phyloP scores from a whole-genome alignment of 2,888 invertebrate species.

The Pristionchus fissidentatus region DNA sequence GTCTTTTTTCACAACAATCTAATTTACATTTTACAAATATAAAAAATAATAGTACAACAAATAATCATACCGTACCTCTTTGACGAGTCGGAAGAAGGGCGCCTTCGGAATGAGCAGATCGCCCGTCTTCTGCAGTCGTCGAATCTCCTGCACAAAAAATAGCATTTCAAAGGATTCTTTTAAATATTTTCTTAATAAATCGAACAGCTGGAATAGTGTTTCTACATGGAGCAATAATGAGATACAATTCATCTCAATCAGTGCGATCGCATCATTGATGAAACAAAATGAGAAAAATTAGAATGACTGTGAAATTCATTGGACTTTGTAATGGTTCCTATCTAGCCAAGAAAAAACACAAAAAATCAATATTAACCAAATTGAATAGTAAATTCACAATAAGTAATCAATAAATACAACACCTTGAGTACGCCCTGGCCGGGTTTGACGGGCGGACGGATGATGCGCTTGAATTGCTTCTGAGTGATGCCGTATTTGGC shows the following conservation, averaged over 20 bases:
- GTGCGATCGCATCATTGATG: too few species aligned
- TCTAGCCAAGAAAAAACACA: not conserved
- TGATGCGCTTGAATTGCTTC: conserved; percentile 10
- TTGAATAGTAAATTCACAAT: not conserved
- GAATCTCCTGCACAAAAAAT: conserved; percentile 45
- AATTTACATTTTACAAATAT: not conserved
- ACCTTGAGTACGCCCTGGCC: not conserved
- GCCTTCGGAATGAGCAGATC: conserved; percentile 44
- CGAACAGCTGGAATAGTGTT: too few species aligned
- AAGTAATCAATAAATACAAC: not conserved
- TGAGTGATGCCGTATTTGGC: not conserved
- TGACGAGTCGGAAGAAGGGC: conserved; percentile 46
- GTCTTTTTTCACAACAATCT: not conserved
- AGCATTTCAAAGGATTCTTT: too few species aligned
- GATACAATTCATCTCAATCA: too few species aligned
- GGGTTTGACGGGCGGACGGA: not conserved
- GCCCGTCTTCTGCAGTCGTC: conserved; percentile 33
- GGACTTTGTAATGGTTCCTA: too few species aligned
- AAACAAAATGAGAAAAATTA: too few species aligned
- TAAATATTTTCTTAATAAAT: too few species aligned
- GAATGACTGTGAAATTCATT: not conserved
- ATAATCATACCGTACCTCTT: conserved; percentile 6
- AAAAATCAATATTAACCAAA: not conserved
- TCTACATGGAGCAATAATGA: too few species aligned
- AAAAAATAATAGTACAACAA: not conserved